These are phyloP conservation scores for Pseudomugil gertrudae DNA, from an alignment of 2,797 vertebrate species.

Conservation along the genomic window DNA sequence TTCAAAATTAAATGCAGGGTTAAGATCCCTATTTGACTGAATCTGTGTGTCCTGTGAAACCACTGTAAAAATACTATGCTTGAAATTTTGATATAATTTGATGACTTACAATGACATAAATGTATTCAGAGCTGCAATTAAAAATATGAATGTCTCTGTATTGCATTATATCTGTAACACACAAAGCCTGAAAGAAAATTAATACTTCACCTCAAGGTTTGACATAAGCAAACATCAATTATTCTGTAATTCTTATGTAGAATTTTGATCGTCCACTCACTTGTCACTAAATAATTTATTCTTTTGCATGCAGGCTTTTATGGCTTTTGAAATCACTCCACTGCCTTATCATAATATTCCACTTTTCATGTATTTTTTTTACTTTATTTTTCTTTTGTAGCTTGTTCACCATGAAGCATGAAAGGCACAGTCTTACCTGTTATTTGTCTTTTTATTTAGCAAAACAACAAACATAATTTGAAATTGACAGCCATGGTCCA, in stretches of 20 bases:
- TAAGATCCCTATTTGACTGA: slow-evolving; percentile 71
- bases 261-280: slow-evolving; percentile 46
- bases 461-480: slow-evolving; percentile 13
- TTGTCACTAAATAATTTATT: slow-evolving; percentile 63
- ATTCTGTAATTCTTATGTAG: slow-evolving; percentile 61
- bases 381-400: slow-evolving; percentile 24
- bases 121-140: slow-evolving; percentile 84
- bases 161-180: slow-evolving; percentile 53
- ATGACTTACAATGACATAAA: slow-evolving; percentile 75
- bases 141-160: slow-evolving; percentile 54
- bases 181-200: slow-evolving; percentile 53
- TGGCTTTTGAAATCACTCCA: slow-evolving; percentile 58
- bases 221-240: slow-evolving; percentile 62
- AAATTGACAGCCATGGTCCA: slow-evolving; percentile 21
- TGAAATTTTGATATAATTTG: slow-evolving; percentile 61
- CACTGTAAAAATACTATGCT: slow-evolving; percentile 43
- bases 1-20: slow-evolving; percentile 73
- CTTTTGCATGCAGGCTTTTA: slow-evolving; percentile 45
- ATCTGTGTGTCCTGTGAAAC: slow-evolving; percentile 57
- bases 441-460: slow-evolving; percentile 12
- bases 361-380: slow-evolving; percentile 56
- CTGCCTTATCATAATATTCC: slow-evolving; percentile 39
- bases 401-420: slow-evolving; percentile 33
- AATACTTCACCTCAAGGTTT: slow-evolving; percentile 57
- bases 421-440: slow-evolving; percentile 38